Percentiles rank a stretch among this genome's conserved stretches.
Evolutionary conservation across 2,797 vertebrate genomes (phyloP).

Genomic region (Neomorphus geoffroyi): DNA sequence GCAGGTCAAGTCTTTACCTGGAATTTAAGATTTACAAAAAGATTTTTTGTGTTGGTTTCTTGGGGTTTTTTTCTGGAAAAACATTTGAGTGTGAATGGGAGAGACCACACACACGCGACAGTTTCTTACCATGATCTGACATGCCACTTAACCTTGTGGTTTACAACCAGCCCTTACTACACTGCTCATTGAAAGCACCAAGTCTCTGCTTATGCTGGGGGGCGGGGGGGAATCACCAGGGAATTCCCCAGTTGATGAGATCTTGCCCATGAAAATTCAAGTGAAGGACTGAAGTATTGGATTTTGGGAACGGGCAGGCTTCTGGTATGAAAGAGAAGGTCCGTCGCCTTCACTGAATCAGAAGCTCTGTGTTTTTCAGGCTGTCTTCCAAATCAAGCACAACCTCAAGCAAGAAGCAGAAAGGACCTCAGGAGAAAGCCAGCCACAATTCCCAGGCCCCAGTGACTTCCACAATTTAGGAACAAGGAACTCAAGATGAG

Average conservation of each 20-base stretch:
- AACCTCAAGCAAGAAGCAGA: neutral
- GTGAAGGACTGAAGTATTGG: neutral
- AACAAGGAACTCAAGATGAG: neutral
- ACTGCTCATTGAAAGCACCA: neutral
- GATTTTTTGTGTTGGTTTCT: neutral
- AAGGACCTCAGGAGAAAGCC: neutral
- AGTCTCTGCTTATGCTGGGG: neutral
- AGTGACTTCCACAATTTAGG: neutral
- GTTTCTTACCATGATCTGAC: conserved; percentile 28
- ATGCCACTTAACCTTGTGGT: conserved; percentile 44
- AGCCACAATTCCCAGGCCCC: neutral
- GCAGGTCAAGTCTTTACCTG: conserved; percentile 38
- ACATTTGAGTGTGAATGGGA: neutral
- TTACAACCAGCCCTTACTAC: neutral
- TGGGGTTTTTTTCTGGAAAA: neutral
- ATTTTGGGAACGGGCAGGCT: neutral
- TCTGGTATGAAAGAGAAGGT: neutral
- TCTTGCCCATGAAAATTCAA: neutral
- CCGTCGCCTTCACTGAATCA: neutral
- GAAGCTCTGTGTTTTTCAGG: neutral
- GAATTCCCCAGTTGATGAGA: conserved; percentile 27
- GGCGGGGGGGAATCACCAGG: neutral
- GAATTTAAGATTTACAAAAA: conserved; percentile 31
- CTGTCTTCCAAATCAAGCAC: neutral
- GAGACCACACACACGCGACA: conserved; percentile 42